Conservation (phyloP, 2,113 vertebrate genomes). For the Himantopus leucocephalus region DNA sequence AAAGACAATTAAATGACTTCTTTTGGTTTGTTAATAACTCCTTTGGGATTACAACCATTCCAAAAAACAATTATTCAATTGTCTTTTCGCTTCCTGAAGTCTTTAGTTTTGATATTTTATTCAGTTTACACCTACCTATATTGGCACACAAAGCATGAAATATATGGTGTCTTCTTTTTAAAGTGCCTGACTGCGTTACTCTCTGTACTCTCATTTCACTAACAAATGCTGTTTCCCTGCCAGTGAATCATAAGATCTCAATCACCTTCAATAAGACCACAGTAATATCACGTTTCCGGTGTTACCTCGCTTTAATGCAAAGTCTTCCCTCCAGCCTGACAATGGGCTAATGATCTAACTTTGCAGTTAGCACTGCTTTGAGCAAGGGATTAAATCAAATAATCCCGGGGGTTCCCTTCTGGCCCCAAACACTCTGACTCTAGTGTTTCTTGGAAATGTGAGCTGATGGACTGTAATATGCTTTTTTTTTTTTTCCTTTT, state of each 20-base stretch:
- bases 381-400: neutral
- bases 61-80: neutral
- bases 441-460: neutral
- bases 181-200: neutral
- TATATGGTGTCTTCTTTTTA: neutral
- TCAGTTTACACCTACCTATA: neutral
- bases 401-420: neutral
- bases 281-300: neutral
- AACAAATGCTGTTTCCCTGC: neutral
- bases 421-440: neutral
- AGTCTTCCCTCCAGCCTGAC: neutral
- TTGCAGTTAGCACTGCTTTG: neutral
- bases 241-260: neutral
- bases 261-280: neutral
- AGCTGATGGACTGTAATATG: neutral
- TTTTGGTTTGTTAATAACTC: neutral
- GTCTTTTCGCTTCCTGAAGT: neutral
- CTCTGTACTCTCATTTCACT: neutral
- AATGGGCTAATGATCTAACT: neutral
- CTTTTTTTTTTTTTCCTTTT: neutral
- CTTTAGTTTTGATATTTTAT: neutral
- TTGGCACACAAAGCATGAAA: neutral
- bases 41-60: neutral
- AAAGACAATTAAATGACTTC: neutral
- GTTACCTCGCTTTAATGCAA: neutral